Conservation (phyloP, 1,140 invertebrate genomes). For the Drosophila subobscura region DNA sequence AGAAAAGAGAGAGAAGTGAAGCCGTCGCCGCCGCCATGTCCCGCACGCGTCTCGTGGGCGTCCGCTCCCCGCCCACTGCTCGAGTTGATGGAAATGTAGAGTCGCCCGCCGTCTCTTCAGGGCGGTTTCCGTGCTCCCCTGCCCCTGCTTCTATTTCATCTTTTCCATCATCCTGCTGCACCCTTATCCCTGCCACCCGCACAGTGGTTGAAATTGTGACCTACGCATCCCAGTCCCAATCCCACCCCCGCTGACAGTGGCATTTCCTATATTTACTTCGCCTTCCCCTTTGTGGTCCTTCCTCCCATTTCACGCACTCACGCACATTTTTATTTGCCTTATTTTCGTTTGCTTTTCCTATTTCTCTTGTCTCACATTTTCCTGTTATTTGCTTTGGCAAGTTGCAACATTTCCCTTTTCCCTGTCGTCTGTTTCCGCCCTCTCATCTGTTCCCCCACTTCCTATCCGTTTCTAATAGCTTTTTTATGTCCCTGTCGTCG, state of each 20-base stretch:
- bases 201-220: constrained; percentile 71
- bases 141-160: constrained; percentile 6
- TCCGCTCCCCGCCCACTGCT: not conserved
- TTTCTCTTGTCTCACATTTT: constrained; percentile 41
- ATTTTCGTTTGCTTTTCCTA: constrained; percentile 28
- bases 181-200: constrained; percentile 35
- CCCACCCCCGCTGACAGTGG: constrained; percentile 43
- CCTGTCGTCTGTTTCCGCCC: constrained; percentile 10
- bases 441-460: constrained; percentile 4
- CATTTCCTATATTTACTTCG: constrained; percentile 10
- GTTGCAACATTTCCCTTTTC: constrained; percentile 53
- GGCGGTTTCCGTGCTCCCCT: constrained; percentile 33
- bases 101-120: constrained; percentile 26
- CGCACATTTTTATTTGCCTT: constrained; percentile 59
- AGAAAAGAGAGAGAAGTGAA: constrained; percentile 9
- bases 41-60: too few species aligned
- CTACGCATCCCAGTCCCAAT: constrained; percentile 24
- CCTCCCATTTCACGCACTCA: constrained; percentile 47
- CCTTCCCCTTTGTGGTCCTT: constrained; percentile 14
- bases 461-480: constrained; percentile 54
- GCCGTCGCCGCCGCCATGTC: not conserved
- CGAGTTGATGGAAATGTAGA: constrained; percentile 33
- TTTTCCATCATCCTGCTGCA: constrained; percentile 32
- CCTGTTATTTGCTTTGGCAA: constrained; percentile 55
- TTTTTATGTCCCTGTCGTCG: constrained; percentile 64